Evolutionary conservation across 2,888 invertebrate genomes (phyloP).

Genomic region (Athalia rosae): DNA sequence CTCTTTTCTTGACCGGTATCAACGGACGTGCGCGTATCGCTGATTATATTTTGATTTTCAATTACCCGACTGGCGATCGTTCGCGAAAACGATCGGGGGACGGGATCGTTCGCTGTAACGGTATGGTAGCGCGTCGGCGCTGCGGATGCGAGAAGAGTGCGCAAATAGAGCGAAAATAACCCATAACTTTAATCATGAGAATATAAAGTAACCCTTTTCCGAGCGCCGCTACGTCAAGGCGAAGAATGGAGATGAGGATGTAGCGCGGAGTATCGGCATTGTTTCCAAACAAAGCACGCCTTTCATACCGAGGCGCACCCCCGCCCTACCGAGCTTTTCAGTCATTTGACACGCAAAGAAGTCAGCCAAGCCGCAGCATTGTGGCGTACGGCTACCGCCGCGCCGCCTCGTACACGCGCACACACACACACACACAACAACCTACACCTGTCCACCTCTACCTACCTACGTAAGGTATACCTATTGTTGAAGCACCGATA

Average conservation of each 20-base stretch:
- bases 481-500: conserved; percentile 70
- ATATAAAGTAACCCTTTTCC: conserved; percentile 70
- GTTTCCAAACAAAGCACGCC: conserved; percentile 74
- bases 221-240: conserved; percentile 66
- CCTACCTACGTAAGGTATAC: conserved; percentile 56
- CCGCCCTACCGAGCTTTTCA: conserved; percentile 69
- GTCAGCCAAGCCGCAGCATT: conserved; percentile 70
- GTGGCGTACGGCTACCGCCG: conserved; percentile 54
- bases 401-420: conserved; percentile 55
- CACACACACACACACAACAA: too few species aligned
- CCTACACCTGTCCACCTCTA: too few species aligned
- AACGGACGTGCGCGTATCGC: too few species aligned
- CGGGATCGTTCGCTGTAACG: too few species aligned
- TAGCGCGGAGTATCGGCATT: conserved; percentile 74
- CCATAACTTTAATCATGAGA: conserved; percentile 72
- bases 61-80: too few species aligned
- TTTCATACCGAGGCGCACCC: conserved; percentile 68
- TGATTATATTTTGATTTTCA: too few species aligned
- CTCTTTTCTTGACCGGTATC: too few species aligned
- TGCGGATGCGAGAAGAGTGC: conserved; percentile 20
- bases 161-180: conserved; percentile 57
- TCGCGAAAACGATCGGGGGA: too few species aligned
- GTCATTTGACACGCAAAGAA: conserved; percentile 74
- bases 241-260: conserved; percentile 74
- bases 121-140: neutral